Percentiles rank a stretch among this genome's conserved stretches.
These are phyloP conservation scores for Phrynosoma platyrhinos DNA, from an alignment of 2,113 vertebrate genomes.

Conservation along the genomic window DNA sequence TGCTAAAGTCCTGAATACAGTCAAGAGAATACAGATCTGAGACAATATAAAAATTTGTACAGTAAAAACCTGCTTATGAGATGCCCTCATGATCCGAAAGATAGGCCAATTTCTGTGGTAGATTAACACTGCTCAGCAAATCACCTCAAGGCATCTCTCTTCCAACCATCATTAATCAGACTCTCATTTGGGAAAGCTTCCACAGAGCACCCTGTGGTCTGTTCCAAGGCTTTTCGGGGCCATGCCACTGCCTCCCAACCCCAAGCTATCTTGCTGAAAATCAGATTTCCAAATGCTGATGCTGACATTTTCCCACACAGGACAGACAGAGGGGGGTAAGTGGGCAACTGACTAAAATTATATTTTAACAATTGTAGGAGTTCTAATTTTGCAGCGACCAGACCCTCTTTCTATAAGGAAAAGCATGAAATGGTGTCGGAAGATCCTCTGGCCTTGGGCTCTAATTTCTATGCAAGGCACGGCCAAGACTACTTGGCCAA, in stretches of 20 bases:
- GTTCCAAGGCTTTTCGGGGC: not conserved
- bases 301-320: not conserved
- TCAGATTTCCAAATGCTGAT: not conserved
- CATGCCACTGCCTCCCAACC: not conserved
- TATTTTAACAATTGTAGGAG: not conserved
- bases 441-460: not conserved
- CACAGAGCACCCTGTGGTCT: constrained; percentile 4
- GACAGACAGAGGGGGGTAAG: not conserved
- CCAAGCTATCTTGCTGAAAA: not conserved
- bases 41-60: not conserved
- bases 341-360: not conserved
- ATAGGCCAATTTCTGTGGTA: not conserved
- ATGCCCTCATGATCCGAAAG: not conserved
- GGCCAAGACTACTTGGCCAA: constrained; percentile 6
- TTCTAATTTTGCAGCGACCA: not conserved
- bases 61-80: not conserved
- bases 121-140: not conserved
- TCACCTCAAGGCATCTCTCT: not conserved
- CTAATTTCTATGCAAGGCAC: constrained; percentile 31
- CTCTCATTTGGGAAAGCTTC: not conserved
- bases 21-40: not conserved
- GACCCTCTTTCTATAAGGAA: too few relatives aligned
- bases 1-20: not conserved
- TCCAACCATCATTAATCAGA: not conserved
- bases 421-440: too few relatives aligned